Conservation (phyloP, 35 echinoderm and acorn worm species). For the Apostichopus californicus region DNA sequence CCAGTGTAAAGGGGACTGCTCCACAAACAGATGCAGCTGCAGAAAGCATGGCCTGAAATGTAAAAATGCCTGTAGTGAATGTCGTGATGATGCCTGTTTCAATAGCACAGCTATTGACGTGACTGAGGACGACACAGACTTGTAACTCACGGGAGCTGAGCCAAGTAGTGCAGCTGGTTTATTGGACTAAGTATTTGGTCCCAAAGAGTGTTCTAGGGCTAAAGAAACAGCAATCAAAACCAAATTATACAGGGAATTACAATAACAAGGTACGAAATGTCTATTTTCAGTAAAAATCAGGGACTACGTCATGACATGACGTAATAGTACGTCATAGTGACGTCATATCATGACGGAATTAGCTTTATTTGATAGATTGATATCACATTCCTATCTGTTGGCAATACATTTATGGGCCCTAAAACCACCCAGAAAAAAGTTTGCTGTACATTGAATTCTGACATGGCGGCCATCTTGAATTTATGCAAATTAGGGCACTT, state of each 20-base stretch:
- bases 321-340: not conserved
- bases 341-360: not conserved
- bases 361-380: no score
- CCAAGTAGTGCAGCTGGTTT: slow-evolving; percentile 8
- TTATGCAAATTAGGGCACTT: no score
- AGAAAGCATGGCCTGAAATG: slow-evolving; percentile 51
- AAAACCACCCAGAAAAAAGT: no score
- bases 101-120: slow-evolving; percentile 23
- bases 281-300: slow-evolving; percentile 16
- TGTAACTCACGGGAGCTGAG: slow-evolving; percentile 10
- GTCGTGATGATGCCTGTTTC: not conserved
- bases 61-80: slow-evolving; percentile 52
- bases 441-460: no score
- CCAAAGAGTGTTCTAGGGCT: no score
- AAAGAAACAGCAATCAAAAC: no score
- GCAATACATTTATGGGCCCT: no score
- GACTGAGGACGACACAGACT: not conserved
- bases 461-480: no score
- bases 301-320: not conserved
- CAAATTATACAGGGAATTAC: no score
- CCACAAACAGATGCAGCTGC: slow-evolving; percentile 48
- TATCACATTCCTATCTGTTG: no score
- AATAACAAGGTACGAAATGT: not conserved
- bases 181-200: no score
- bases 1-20: slow-evolving; percentile 45